Percentiles rank a stretch among this genome's conserved stretches.
These are phyloP conservation scores for Macrobrachium nipponense DNA, from an alignment of 1,140 invertebrate genomes.

Conservation along the genomic window DNA sequence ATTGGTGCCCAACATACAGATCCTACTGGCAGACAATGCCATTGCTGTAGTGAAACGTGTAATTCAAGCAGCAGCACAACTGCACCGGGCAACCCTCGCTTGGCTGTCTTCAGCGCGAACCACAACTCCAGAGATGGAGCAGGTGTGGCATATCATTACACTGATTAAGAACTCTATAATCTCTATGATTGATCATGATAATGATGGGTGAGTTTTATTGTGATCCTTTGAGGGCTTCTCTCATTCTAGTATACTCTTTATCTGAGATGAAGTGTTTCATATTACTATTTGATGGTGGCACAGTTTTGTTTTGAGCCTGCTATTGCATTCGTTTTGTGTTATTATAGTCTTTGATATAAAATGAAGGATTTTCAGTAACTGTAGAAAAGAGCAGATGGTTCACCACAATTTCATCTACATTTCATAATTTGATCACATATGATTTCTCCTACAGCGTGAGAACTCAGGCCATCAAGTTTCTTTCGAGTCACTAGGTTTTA, in stretches of 20 bases:
- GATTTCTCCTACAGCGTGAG: constrained; percentile 74
- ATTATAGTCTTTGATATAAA: too few relatives aligned
- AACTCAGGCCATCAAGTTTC: constrained; percentile 95
- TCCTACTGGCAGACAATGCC: constrained; percentile 83
- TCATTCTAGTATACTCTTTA: too few relatives aligned
- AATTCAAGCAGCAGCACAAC: constrained; percentile 86
- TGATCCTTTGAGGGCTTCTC: too few relatives aligned
- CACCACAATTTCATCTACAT: not conserved
- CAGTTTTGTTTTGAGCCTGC: too few relatives aligned
- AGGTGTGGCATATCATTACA: constrained; percentile 86
- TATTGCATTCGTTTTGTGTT: too few relatives aligned
- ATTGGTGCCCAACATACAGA: constrained; percentile 81
- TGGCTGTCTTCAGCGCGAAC: constrained; percentile 84
- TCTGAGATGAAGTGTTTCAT: too few relatives aligned
- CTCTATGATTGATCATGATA: constrained; percentile 94
- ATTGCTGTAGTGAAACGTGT: constrained; percentile 92
- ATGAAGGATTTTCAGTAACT: too few relatives aligned
- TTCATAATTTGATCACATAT: not conserved
- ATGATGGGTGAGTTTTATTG: constrained; percentile 84
- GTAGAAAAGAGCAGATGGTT: too few relatives aligned
- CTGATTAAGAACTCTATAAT: constrained; percentile 87
- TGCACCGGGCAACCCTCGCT: constrained; percentile 84
- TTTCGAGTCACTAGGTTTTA: constrained; percentile 92
- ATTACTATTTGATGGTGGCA: too few relatives aligned
- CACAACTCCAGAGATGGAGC: constrained; percentile 83